Conservation (phyloP, 2,113 vertebrate genomes). For the Peromyscus leucopus region DNA sequence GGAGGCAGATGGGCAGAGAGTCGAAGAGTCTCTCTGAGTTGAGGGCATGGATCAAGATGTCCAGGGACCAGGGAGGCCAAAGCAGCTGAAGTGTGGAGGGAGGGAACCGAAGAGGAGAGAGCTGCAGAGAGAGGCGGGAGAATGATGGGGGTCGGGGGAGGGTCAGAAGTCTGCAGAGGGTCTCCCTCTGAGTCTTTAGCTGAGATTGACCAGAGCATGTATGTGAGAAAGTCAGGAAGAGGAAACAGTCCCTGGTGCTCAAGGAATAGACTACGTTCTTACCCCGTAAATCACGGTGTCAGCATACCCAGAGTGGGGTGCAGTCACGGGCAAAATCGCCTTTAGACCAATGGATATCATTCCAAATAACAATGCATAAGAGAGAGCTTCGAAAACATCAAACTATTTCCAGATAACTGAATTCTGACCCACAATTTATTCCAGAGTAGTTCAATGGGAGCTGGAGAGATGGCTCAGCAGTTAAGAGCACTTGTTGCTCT, state of each 20-base stretch:
- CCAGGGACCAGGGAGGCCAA: not conserved
- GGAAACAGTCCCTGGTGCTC: not conserved
- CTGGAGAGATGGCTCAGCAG: not conserved
- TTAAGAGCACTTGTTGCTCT: not conserved
- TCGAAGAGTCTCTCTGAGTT: not conserved
- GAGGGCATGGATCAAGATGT: not conserved
- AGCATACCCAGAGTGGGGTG: not conserved
- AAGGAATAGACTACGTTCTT: not conserved
- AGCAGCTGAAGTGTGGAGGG: not conserved
- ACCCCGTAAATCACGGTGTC: not conserved
- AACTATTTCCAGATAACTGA: not conserved
- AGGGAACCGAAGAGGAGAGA: not conserved
- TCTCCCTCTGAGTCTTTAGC: not conserved
- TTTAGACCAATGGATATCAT: not conserved
- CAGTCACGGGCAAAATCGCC: not conserved
- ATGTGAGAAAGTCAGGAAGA: slow-evolving; percentile 2
- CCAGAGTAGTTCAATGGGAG: not conserved
- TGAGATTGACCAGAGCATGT: not conserved
- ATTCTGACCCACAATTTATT: slow-evolving; percentile 32
- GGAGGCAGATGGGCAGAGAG: not conserved
- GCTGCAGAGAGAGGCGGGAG: too few species aligned
- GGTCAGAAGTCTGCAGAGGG: not conserved
- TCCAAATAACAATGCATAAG: slow-evolving; percentile 38
- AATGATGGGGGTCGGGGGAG: too few species aligned
- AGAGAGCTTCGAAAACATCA: slow-evolving; percentile 30